Evolutionary conservation across 2,797 vertebrate genomes (phyloP), one percentile per base, ranked within the genome.

Genomic region (Phalloptychus januarius): DNA sequence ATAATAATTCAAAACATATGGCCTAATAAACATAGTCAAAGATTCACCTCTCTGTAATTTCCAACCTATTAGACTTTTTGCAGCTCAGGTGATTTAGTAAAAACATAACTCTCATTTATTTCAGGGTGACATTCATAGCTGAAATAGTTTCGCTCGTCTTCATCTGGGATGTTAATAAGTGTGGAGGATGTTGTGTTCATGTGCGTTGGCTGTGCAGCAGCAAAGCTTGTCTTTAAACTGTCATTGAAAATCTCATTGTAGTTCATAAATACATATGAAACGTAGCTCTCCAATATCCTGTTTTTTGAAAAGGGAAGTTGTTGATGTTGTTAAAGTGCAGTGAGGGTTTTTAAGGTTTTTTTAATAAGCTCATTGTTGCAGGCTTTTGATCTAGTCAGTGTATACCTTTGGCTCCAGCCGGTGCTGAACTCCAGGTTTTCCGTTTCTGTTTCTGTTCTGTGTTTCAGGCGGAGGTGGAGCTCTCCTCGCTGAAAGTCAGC

Each of bases 401-500:
- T 13, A 71, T 36, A 1, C 4, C 16, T 71, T 25, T 15, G 7
- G 10, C 2, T 63, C 25, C 25, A 1, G 42, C 70, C 36, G 0
- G 2, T 40, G 33, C 52, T 63, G 11, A 78, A 45, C 1, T 4
- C 33, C 18, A 75, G 23, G 33, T 23, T 20, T 25, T 6, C 5
- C 33, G 10, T 67, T 58, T 48, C 2, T 63, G 40, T 45, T 77
- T 52, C n/a, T 7, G 6, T 23, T 46, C 38, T 61, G 58, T 86
- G 74, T 84, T 56, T 79, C 92, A 98, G 97, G 95, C 84, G 5
- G 97, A 98, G 1, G 88, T 94, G 3, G 96, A 95, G 48, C 74
- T 94, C 77, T 90, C 93, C 28, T 80, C 93, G 25, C 79, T 95
- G 77, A 95, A 94, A 79, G 76, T 94, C 0, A 72, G 91, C 46